Base-by-base conservation (phyloP, 2,797 vertebrate genomes). In the Astyanax mexicanus region DNA sequence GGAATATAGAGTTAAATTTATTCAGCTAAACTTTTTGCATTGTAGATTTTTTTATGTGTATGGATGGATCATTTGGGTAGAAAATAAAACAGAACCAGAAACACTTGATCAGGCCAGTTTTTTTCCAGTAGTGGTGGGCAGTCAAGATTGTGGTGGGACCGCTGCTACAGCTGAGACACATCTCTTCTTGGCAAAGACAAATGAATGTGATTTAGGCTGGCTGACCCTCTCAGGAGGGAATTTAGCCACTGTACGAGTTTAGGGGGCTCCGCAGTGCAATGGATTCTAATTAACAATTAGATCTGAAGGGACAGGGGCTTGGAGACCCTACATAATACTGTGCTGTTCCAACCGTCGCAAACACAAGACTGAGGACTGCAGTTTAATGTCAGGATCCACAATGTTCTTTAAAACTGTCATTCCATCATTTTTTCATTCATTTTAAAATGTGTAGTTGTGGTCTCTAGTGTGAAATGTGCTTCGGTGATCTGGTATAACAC, bases 221-320 rank as follows among this genome's bases (percentile, higher is more conserved):
- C 21, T 54, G 60, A 54, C 57, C 47, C 38, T 69, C 76, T 70
- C 74, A 25, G 60, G 52, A 42, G 71, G 52, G 54, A 38, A 42
- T 32, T 78, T 69, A 49, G 37, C 68, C 40, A 52, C 64, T 38
- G 21, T 74, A 45, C 42, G 17, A 52, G 69, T 67, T 73, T 78
- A 55, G 38, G 21, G 15, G 27, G 44, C 52, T 77, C 69, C 27
- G 25, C 19, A 62, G 45, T 64, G 44, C 58, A 65, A 69, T 49
- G 35, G 32, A 68, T 77, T 80, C 23, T 67, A 79, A 86, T 83
- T 82, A 80, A 81, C 58, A 62, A 61, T 77, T 29, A 42, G 32
- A 77, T 77, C 54, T 73, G 52, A 69, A 40, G 52, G 69, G 51
- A 70, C n/a, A 21, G 35, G 51, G 60, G 52, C 58, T 82, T 76